Percentiles rank a stretch among this genome's conserved stretches.
Evolutionary conservation across 1,140 invertebrate species (phyloP).

Genomic region (Tetragonula clypearis): DNA sequence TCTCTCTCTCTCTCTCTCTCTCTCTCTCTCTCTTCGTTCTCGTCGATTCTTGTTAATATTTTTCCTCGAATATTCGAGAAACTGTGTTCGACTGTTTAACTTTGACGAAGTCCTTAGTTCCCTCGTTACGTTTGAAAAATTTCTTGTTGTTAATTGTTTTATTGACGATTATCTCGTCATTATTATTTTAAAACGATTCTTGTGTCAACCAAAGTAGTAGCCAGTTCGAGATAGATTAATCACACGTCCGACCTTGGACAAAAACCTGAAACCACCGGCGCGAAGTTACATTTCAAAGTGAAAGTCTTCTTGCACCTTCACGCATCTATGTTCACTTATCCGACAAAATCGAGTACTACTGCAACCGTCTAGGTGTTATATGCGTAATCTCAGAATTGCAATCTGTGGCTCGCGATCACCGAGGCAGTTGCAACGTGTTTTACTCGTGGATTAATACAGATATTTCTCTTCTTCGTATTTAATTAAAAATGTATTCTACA

Average conservation of each 20-base stretch:
- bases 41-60: not conserved
- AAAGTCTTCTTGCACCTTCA: constrained; percentile 1
- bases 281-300: constrained; percentile 9
- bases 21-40: not conserved
- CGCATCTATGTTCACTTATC: not conserved
- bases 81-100: not conserved
- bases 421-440: not conserved
- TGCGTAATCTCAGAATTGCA: not conserved
- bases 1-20: too few relatives aligned
- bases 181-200: not conserved
- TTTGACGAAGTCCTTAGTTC: too few relatives aligned
- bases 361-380: not conserved
- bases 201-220: not conserved
- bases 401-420: not conserved
- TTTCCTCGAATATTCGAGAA: too few relatives aligned
- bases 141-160: too few relatives aligned
- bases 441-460: too few relatives aligned
- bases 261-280: not conserved
- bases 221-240: not conserved
- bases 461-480: too few relatives aligned
- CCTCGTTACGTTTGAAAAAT: too few relatives aligned
- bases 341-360: not conserved
- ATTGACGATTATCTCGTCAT: not conserved
- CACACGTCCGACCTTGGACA: not conserved
- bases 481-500: not conserved